Percentiles rank a stretch among this genome's conserved stretches.
Evolutionary conservation across 2,888 invertebrate species (phyloP).

Genomic region (Dryocosmus kuriphilus): DNA sequence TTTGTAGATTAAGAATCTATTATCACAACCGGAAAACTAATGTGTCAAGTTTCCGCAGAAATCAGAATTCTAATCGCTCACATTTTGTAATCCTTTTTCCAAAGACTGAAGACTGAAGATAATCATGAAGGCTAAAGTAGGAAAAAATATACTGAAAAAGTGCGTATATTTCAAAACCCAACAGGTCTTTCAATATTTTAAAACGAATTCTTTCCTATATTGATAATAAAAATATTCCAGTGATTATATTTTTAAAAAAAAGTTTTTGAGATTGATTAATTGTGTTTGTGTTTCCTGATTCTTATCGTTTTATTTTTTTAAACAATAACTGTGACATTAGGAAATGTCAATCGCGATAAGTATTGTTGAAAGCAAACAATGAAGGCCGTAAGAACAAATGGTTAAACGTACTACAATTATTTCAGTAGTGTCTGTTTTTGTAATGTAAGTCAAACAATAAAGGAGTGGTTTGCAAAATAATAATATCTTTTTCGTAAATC

Average conservation of each 20-base stretch:
- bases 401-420: constrained; percentile 6
- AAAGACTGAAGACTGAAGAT: neutral
- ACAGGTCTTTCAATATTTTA: neutral
- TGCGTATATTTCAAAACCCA: neutral
- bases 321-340: neutral
- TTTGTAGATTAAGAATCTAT: constrained; percentile 31
- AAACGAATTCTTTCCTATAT: neutral
- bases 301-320: neutral
- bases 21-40: constrained; percentile 5
- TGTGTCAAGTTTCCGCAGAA: neutral
- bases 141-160: no score
- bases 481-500: constrained; percentile 5
- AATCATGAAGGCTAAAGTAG: neutral
- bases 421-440: neutral
- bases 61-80: constrained; percentile 5
- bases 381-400: neutral
- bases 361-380: neutral
- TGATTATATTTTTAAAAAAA: no score
- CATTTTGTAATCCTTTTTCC: neutral
- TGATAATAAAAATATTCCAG: neutral
- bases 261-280: no score
- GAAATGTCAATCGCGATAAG: neutral
- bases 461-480: neutral
- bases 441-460: constrained; percentile 13
- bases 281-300: no score